Evolutionary conservation across 53 echinoderm and acorn worm genomes (phyloP).

Genomic region (Paracentrotus lividus): DNA sequence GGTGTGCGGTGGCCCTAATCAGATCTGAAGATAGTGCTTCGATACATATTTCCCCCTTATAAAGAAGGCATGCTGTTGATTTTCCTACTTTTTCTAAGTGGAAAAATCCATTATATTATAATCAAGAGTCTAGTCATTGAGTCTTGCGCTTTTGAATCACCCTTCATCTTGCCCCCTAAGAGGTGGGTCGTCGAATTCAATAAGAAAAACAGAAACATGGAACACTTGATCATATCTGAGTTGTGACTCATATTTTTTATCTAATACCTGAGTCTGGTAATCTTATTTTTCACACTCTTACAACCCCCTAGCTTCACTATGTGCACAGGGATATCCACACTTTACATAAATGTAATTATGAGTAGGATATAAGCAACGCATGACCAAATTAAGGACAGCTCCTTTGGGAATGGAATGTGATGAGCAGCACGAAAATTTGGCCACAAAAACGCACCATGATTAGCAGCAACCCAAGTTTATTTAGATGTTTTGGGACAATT

Average conservation of each 20-base stretch:
- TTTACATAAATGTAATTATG: neutral
- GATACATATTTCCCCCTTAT: too few species aligned
- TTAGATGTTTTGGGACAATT: too few species aligned
- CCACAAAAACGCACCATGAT: neutral
- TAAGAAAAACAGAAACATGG: neutral
- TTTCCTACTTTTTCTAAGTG: neutral
- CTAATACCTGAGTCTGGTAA: neutral
- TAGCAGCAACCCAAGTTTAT: neutral
- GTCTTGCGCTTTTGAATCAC: slow-evolving; percentile 34
- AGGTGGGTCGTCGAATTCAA: neutral
- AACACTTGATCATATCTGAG: neutral
- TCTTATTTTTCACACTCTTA: neutral
- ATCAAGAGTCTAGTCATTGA: neutral
- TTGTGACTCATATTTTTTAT: neutral
- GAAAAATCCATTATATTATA: neutral
- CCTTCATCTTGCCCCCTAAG: neutral
- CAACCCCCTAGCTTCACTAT: neutral
- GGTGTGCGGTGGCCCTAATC: too few species aligned
- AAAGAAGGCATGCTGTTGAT: neutral
- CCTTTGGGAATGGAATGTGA: neutral
- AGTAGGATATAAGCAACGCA: neutral
- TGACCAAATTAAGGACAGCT: neutral
- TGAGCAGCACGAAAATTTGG: neutral
- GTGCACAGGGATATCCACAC: neutral
- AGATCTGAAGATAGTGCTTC: too few species aligned